Conservation (phyloP, 2,797 vertebrate genomes). For the Trematomus bernacchii region DNA sequence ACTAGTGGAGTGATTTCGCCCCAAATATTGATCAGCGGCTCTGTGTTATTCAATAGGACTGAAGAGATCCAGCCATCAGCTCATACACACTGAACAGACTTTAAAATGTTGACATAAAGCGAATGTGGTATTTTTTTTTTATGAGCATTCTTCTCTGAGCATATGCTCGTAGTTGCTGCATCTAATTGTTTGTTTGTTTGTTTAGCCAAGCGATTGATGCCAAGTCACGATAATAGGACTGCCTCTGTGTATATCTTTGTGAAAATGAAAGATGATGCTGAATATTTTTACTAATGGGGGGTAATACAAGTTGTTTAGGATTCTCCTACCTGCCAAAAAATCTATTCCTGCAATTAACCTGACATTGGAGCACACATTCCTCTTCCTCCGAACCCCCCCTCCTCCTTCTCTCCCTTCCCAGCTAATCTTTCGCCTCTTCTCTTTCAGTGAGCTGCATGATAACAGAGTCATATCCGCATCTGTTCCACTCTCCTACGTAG, state of each 20-base stretch:
- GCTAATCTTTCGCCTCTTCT: conserved; percentile 33
- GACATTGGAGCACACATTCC: conserved; percentile 35
- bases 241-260: conserved; percentile 16
- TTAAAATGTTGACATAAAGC: neutral
- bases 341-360: conserved; percentile 54
- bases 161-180: conserved; percentile 18
- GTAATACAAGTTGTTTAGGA: conserved; percentile 44
- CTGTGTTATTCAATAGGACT: conserved; percentile 28
- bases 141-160: neutral
- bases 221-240: conserved; percentile 31
- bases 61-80: conserved; percentile 21
- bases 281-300: conserved; percentile 53
- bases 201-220: conserved; percentile 39
- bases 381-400: conserved; percentile 8
- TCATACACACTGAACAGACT: neutral
- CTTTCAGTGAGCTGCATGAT: conserved; percentile 59
- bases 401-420: neutral
- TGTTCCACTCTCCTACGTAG: conserved; percentile 60
- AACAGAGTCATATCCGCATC: conserved; percentile 69
- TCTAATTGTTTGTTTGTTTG: conserved; percentile 17
- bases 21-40: conserved; percentile 28
- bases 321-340: conserved; percentile 43
- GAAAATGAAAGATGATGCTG: conserved; percentile 56
- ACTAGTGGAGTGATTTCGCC: conserved; percentile 18
- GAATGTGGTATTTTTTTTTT: neutral